Evolutionary conservation across 2,888 invertebrate species (phyloP).

Genomic region (Tenthredo livida): DNA sequence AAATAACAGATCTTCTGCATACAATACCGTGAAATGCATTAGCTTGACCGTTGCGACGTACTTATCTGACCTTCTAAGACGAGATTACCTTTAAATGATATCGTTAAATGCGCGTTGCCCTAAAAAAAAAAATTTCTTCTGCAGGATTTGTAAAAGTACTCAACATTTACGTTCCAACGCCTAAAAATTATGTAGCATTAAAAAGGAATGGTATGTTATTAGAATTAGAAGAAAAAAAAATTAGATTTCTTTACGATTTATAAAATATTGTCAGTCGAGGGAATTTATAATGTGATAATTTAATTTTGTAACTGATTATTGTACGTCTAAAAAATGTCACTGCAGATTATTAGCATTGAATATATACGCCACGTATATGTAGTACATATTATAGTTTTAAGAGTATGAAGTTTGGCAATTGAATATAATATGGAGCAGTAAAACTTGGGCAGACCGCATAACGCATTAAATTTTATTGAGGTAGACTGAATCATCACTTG

Average conservation of each 20-base stretch:
- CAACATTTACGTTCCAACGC: background rate
- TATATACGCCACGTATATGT: background rate
- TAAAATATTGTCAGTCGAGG: background rate
- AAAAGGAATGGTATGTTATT: background rate
- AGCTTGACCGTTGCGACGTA: background rate
- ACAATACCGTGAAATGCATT: background rate
- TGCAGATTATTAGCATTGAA: background rate
- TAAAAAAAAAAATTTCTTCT: background rate
- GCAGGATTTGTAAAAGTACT: background rate
- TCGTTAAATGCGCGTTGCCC: background rate
- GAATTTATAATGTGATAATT: background rate
- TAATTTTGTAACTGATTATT: background rate
- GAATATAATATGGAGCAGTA: background rate
- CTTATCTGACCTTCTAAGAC: background rate
- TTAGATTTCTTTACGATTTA: background rate
- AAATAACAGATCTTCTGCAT: constrained; percentile 15
- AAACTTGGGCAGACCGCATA: constrained; percentile 14
- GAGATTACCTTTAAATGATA: background rate
- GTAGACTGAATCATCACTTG: constrained; percentile 1
- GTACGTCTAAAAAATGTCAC: background rate
- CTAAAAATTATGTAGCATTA: background rate
- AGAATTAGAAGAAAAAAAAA: background rate
- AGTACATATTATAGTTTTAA: too few relatives aligned
- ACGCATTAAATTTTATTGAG: constrained; percentile 15
- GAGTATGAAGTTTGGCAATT: background rate